These are phyloP conservation scores for Pseudanteris insignis DNA, from an alignment of 2,888 invertebrate genomes.

Conservation along the genomic window DNA sequence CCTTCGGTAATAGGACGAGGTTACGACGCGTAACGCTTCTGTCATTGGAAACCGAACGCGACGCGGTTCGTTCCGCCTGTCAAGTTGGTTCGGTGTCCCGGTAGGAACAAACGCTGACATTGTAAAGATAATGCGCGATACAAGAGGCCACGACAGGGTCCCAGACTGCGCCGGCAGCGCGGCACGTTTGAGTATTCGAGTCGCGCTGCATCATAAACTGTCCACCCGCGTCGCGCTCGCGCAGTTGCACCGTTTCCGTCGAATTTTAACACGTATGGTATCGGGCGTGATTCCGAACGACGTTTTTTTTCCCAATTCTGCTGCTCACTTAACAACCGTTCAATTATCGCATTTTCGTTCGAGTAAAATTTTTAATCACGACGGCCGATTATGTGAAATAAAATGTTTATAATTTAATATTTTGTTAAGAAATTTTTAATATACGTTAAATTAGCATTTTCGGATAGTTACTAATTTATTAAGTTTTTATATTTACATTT, in stretches of 20 bases:
- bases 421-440: no score
- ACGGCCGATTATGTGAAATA: no score
- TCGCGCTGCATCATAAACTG: conserved; percentile 62
- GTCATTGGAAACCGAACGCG: conserved; percentile 34
- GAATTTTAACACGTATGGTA: conserved; percentile 13
- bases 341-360: no score
- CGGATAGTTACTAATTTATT: no score
- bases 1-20: conserved; percentile 30
- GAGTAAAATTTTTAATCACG: no score
- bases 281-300: conserved; percentile 14
- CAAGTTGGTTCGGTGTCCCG: conserved; percentile 32
- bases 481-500: no score
- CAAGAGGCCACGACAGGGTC: conserved; percentile 20
- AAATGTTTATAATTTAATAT: no score
- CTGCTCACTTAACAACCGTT: conserved; percentile 3
- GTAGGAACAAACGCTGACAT: conserved; percentile 42
- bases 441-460: no score
- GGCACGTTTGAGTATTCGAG: conserved; percentile 62
- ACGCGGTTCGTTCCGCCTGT: conserved; percentile 38
- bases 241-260: conserved; percentile 24
- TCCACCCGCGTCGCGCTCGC: conserved; percentile 53
- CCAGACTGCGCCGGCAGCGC: conserved; percentile 46
- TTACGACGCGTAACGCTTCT: conserved; percentile 29
- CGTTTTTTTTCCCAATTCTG: conserved; percentile 2
- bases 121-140: conserved; percentile 37